These are phyloP conservation scores for Phylloscopus whistleri DNA, from an alignment of 2,113 vertebrate species.

Conservation along the genomic window DNA sequence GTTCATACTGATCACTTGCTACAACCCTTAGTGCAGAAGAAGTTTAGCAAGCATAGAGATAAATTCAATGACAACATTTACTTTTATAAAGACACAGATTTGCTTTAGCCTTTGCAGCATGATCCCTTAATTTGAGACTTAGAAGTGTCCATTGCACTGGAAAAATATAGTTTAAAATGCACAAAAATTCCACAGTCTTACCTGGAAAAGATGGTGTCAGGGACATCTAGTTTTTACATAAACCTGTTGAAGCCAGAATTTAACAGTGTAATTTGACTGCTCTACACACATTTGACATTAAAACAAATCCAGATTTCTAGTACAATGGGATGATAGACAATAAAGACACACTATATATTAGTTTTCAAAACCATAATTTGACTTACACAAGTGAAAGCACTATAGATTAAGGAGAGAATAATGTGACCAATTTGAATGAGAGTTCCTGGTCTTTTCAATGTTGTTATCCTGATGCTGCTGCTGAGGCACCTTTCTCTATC, in stretches of 20 bases:
- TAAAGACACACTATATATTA: not conserved
- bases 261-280: not conserved
- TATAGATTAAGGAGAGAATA: not conserved
- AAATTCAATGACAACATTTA: not conserved
- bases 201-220: not conserved
- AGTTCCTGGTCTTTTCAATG: not conserved
- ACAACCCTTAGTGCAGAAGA: not conserved
- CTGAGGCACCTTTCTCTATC: slow-evolving; percentile 39
- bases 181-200: slow-evolving; percentile 15
- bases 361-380: not conserved
- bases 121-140: not conserved
- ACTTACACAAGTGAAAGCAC: not conserved
- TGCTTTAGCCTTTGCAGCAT: not conserved
- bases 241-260: not conserved
- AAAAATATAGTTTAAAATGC: not conserved
- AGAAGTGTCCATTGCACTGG: not conserved
- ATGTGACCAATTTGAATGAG: slow-evolving; percentile 7
- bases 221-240: not conserved
- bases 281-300: not conserved
- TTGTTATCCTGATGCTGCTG: slow-evolving; percentile 32
- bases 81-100: not conserved
- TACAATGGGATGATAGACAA: not conserved
- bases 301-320: not conserved
- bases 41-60: not conserved
- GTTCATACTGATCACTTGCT: slow-evolving; percentile 2